phyloP scores from a whole-genome alignment of 2,113 vertebrate species.

The Mobula hypostoma region DNA sequence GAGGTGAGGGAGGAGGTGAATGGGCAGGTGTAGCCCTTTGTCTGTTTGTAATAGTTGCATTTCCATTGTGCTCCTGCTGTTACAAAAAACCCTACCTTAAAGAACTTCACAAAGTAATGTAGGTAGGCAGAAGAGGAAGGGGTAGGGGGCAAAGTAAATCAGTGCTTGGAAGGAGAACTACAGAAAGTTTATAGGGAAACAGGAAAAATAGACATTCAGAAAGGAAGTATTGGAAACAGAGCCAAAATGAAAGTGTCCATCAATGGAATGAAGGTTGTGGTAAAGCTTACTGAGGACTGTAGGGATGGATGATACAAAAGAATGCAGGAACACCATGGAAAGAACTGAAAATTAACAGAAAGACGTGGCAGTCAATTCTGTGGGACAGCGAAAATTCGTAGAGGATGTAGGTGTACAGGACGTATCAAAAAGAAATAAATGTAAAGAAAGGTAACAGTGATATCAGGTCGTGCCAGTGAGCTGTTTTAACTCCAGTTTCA shows the following conservation, averaged over 20 bases:
- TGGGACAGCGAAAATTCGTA: neutral
- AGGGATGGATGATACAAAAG: neutral
- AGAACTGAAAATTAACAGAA: neutral
- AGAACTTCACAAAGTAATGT: neutral
- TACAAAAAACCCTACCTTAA: neutral
- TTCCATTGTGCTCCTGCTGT: neutral
- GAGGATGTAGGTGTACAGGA: neutral
- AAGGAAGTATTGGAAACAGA: neutral
- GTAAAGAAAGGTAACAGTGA: neutral
- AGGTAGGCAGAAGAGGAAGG: no score
- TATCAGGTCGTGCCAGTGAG: neutral
- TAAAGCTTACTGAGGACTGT: neutral
- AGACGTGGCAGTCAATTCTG: neutral
- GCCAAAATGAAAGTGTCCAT: neutral
- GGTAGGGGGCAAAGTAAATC: neutral
- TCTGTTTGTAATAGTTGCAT: neutral
- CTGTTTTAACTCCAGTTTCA: slow-evolving; percentile 33
- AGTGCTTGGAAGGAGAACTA: neutral
- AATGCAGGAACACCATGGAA: no score
- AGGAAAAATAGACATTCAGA: neutral
- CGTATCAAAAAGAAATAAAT: neutral
- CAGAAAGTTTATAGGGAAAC: neutral
- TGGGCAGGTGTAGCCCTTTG: no score
- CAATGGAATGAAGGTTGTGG: neutral
- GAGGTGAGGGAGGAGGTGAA: no score